These are phyloP conservation scores for Thereuonema tuberculata DNA, from an alignment of 1,140 invertebrate species.

Conservation along the genomic window DNA sequence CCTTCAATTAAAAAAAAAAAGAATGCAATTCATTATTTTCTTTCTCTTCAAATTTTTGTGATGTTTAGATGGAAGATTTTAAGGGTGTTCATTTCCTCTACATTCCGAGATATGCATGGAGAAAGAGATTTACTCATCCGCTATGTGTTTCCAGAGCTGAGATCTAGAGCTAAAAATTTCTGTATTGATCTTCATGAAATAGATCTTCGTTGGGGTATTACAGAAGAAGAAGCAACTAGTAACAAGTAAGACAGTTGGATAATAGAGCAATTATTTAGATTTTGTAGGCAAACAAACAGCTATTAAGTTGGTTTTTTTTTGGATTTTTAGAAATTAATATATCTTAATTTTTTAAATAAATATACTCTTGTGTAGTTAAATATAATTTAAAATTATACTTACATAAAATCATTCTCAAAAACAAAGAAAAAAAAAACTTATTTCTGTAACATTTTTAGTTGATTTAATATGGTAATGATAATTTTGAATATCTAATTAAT, in stretches of 20 bases:
- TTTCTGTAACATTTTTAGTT: no score
- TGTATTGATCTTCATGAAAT: conserved; percentile 34
- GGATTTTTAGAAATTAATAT: neutral
- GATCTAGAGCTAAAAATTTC: conserved; percentile 15
- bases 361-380: no score
- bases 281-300: no score
- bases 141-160: conserved; percentile 35
- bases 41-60: no score
- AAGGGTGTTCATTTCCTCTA: conserved; percentile 39
- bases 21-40: no score
- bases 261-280: neutral
- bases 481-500: no score
- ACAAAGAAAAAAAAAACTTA: no score
- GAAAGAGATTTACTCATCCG: conserved; percentile 35
- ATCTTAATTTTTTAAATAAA: conserved; percentile 5
- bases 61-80: conserved; percentile 33
- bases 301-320: no score
- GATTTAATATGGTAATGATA: no score
- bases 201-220: conserved; percentile 38
- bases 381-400: no score
- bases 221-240: conserved; percentile 28
- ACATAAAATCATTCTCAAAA: no score
- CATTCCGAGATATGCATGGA: conserved; percentile 38
- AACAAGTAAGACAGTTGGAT: conserved; percentile 26
- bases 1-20: no score